A percentile compares a stretch with the other conserved stretches of the same genome.
Conservation (phyloP, 2,888 invertebrate species). For the Hyles lineata region DNA sequence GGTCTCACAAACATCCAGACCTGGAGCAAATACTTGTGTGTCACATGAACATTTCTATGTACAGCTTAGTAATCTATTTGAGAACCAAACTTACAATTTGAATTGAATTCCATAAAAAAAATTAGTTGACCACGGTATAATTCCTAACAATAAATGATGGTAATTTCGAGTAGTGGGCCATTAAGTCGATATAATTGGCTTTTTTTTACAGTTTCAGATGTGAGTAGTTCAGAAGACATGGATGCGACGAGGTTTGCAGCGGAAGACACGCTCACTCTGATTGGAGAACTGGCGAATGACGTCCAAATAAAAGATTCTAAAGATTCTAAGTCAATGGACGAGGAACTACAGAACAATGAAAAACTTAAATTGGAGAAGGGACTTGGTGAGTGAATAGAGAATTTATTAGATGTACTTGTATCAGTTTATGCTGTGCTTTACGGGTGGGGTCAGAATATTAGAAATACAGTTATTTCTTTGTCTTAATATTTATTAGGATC, state of each 20-base stretch:
- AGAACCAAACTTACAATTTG: too few relatives aligned
- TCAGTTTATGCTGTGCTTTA: slow-evolving; percentile 8
- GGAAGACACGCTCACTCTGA: slow-evolving; percentile 70
- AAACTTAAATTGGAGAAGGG: slow-evolving; percentile 64
- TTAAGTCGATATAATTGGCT: neutral
- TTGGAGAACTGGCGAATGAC: slow-evolving; percentile 70
- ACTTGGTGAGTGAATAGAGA: slow-evolving; percentile 55
- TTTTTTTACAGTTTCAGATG: slow-evolving; percentile 22
- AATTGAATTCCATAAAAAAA: too few relatives aligned
- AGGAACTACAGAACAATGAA: slow-evolving; percentile 37
- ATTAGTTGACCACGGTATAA: too few relatives aligned
- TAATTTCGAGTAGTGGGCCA: too few relatives aligned
- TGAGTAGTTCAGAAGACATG: slow-evolving; percentile 57
- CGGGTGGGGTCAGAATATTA: neutral
- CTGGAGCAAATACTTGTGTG: too few relatives aligned
- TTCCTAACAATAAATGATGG: too few relatives aligned
- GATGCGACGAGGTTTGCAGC: slow-evolving; percentile 76
- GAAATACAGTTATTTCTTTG: too few relatives aligned
- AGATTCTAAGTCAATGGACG: slow-evolving; percentile 33
- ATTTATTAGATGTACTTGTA: too few relatives aligned
- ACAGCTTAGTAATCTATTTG: too few relatives aligned
- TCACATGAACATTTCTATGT: too few relatives aligned
- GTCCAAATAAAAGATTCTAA: slow-evolving; percentile 46
- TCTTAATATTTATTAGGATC: too few relatives aligned
- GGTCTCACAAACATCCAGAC: too few relatives aligned